These are phyloP conservation scores for Buteo buteo DNA, from an alignment of 2,113 vertebrate species.

Conservation along the genomic window DNA sequence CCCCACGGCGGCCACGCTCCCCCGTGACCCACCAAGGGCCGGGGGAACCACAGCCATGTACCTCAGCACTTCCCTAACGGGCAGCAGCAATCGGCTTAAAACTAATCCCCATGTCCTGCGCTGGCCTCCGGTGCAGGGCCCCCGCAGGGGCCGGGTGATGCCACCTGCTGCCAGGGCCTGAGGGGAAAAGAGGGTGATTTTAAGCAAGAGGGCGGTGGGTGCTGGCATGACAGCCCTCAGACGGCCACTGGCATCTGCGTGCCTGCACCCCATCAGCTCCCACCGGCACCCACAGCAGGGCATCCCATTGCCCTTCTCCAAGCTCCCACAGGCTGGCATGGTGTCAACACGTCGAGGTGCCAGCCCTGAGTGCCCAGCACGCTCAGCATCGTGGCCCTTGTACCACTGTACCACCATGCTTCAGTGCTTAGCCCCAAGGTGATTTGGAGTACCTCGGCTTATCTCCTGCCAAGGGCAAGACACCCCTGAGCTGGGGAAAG, in stretches of 20 bases:
- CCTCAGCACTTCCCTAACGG: neutral
- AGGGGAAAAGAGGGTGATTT: neutral
- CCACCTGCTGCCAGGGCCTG: neutral
- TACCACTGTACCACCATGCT: accelerated
- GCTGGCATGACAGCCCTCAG: neutral
- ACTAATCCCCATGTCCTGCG: neutral
- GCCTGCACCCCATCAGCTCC: neutral
- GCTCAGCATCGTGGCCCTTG: accelerated
- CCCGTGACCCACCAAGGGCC: neutral
- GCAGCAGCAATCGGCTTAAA: constrained; percentile 33
- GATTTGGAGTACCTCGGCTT: accelerated
- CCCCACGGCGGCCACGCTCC: accelerated
- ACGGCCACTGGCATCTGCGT: accelerated
- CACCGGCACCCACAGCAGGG: neutral
- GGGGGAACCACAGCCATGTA: neutral
- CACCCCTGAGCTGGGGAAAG: neutral
- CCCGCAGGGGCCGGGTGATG: accelerated
- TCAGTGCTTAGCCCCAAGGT: neutral
- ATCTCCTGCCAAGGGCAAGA: neutral
- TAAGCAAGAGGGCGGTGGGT: neutral
- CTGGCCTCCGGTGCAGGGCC: neutral
- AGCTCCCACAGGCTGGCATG: accelerated
- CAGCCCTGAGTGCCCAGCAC: accelerated
- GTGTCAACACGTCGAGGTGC: accelerated
- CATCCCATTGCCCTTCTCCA: neutral